Evolutionary conservation across 2,797 vertebrate species (phyloP).

Genomic region (Sebastes hubbsi): DNA sequence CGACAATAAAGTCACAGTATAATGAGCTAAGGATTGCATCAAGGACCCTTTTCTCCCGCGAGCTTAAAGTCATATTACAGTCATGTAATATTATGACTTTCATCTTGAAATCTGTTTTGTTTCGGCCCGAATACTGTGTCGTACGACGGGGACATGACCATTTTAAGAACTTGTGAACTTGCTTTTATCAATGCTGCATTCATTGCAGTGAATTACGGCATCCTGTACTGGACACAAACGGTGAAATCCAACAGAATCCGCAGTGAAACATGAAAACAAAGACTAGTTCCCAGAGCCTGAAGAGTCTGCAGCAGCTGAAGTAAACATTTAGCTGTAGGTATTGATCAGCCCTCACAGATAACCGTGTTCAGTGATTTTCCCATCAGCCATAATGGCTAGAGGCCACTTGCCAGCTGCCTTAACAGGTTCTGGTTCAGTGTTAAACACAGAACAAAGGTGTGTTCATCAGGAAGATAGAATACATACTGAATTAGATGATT

Average conservation of each 20-base stretch:
- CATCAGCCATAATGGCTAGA: constrained; percentile 26
- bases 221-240: neutral
- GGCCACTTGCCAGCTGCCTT: constrained; percentile 16
- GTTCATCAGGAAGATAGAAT: neutral
- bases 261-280: neutral
- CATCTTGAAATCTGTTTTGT: neutral
- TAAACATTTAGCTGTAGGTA: constrained; percentile 20
- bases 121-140: neutral
- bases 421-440: neutral
- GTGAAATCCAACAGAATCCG: neutral
- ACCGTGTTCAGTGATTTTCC: constrained; percentile 8
- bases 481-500: neutral
- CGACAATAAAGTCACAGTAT: neutral
- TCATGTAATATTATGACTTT: neutral
- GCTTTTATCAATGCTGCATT: neutral
- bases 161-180: neutral
- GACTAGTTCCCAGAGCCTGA: neutral
- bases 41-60: neutral
- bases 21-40: neutral
- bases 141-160: neutral
- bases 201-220: neutral
- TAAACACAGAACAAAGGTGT: constrained; percentile 6
- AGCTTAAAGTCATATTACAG: neutral
- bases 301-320: neutral
- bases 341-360: constrained; percentile 32